A percentile compares a stretch with the other conserved stretches of the same genome.
Evolutionary conservation across 2,797 vertebrate species (phyloP).

Genomic region (Hypotaenidia okinawae): DNA sequence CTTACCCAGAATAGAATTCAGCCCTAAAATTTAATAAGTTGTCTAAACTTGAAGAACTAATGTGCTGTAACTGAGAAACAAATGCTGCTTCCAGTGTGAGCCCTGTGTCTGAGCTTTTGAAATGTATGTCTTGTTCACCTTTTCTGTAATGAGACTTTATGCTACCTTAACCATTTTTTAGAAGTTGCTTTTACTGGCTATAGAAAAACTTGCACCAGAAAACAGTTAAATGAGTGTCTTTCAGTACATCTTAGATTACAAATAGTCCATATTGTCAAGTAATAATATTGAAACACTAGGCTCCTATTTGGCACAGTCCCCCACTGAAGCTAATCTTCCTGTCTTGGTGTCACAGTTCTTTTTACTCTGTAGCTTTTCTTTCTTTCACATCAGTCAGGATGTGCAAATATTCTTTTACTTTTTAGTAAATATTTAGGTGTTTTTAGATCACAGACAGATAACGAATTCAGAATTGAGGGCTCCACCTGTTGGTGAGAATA

Average conservation of each 20-base stretch:
- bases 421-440: background rate
- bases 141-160: background rate
- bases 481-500: slow-evolving; percentile 28
- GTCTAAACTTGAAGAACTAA: background rate
- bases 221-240: background rate
- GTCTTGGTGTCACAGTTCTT: background rate
- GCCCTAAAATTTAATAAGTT: background rate
- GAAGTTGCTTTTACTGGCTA: background rate
- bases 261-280: background rate
- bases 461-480: slow-evolving; percentile 6
- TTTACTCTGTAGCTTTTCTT: background rate
- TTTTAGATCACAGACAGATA: background rate
- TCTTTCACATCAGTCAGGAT: background rate
- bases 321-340: background rate
- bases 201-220: background rate
- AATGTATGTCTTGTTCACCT: background rate
- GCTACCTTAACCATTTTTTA: background rate
- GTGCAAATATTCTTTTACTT: background rate
- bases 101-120: background rate
- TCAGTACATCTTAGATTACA: background rate
- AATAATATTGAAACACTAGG: background rate
- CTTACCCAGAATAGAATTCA: background rate
- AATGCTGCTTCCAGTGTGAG: background rate
- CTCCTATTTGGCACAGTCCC: background rate
- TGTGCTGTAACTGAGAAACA: background rate